Evolutionary conservation across 2,113 vertebrate genomes (phyloP).

Genomic region (Melanostigma gelatinosum): DNA sequence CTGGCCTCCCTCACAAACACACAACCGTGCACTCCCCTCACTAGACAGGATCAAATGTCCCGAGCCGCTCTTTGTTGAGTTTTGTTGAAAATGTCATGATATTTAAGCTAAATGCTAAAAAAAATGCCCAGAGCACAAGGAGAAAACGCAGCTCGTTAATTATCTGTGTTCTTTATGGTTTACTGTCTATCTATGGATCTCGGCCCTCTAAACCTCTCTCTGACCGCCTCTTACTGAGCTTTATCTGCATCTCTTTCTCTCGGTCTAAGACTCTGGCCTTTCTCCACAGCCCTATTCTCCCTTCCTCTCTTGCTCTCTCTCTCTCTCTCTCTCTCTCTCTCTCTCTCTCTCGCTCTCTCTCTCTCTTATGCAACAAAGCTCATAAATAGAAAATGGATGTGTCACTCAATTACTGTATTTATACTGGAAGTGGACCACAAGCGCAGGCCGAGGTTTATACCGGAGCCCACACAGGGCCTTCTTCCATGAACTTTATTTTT

Average conservation of each 20-base stretch:
- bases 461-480: constrained; percentile 52
- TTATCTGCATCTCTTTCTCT: constrained; percentile 28
- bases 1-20: constrained; percentile 11
- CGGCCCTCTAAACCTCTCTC: neutral
- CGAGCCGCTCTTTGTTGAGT: constrained; percentile 24
- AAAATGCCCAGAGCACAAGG: neutral
- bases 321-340: constrained; percentile 9
- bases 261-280: constrained; percentile 27
- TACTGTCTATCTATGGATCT: constrained; percentile 4
- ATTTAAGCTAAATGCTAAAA: constrained; percentile 42
- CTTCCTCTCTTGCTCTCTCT: constrained; percentile 15
- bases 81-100: constrained; percentile 56
- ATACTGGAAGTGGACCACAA: constrained; percentile 58
- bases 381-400: constrained; percentile 71
- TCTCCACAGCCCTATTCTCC: constrained; percentile 8
- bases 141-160: constrained; percentile 17
- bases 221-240: constrained; percentile 4
- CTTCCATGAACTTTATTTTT: constrained; percentile 66
- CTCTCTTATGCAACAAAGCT: constrained; percentile 63
- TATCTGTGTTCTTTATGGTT: constrained; percentile 10
- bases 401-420: constrained; percentile 72
- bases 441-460: constrained; percentile 40
- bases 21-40: neutral
- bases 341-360: constrained; percentile 14
- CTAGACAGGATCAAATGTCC: constrained; percentile 28